phyloP scores from a whole-genome alignment of 2,797 vertebrate species.

The Labeo calbasu region DNA sequence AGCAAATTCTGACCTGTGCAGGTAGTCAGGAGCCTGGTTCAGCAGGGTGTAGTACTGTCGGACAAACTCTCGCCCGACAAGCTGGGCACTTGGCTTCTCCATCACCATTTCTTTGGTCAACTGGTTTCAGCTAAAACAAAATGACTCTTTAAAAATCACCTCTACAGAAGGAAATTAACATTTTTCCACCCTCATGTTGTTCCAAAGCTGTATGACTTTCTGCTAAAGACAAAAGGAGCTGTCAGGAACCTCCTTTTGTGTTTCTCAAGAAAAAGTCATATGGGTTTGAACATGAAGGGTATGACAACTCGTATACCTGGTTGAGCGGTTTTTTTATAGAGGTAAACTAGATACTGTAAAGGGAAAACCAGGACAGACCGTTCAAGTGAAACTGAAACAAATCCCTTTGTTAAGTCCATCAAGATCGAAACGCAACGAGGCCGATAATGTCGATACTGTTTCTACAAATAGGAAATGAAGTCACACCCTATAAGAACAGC shows the following conservation, averaged over 20 bases:
- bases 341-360: background rate
- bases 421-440: background rate
- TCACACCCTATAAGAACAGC: background rate
- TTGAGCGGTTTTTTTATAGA: background rate
- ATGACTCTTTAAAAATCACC: conserved; percentile 18
- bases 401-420: conserved; percentile 28
- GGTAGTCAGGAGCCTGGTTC: conserved; percentile 97
- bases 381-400: conserved; percentile 27
- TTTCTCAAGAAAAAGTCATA: too few relatives aligned
- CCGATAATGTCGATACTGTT: background rate
- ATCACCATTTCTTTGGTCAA: conserved; percentile 99
- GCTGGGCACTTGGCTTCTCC: conserved; percentile 99
- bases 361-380: background rate
- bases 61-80: conserved; percentile 99
- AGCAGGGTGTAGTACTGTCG: conserved; percentile 98
- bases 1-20: conserved; percentile 84
- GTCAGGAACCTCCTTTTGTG: background rate
- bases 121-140: conserved; percentile 82
- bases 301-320: background rate
- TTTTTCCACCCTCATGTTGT: too few relatives aligned
- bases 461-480: background rate
- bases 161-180: too few relatives aligned
- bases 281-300: background rate
- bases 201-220: background rate
- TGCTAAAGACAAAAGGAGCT: background rate